A percentile compares a stretch with the other conserved stretches of the same genome.
Evolutionary conservation across 2,888 invertebrate genomes (phyloP).

Genomic region (Tenthredo scrophulariae): DNA sequence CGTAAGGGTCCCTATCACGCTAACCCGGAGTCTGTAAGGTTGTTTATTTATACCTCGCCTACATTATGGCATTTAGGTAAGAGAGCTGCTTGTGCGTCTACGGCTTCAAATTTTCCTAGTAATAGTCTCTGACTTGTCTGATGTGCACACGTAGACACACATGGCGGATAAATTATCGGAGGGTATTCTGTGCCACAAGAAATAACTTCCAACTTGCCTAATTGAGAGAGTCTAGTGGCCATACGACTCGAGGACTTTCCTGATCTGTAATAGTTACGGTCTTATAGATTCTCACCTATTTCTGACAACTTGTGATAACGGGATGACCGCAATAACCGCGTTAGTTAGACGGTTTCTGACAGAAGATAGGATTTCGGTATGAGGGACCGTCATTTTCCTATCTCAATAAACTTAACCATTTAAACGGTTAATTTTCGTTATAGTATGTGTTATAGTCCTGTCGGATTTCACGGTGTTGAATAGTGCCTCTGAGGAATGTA

Average conservation of each 20-base stretch:
- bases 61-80: conserved; percentile 21
- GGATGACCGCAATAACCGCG: conserved; percentile 9
- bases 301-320: background rate
- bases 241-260: background rate
- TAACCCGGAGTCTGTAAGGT: background rate
- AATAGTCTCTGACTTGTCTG: background rate
- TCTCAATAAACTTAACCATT: background rate
- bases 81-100: background rate
- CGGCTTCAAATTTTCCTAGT: background rate
- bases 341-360: background rate
- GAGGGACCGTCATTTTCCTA: background rate
- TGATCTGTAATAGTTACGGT: background rate
- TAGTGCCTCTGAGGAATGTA: background rate
- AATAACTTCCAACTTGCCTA: background rate
- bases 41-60: conserved; percentile 1
- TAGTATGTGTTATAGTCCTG: background rate
- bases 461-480: background rate
- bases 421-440: background rate
- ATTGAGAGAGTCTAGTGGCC: background rate
- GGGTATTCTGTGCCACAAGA: background rate
- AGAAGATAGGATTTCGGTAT: background rate
- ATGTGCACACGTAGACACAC: background rate
- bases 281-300: background rate
- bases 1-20: background rate
- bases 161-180: background rate